Percentiles rank a stretch among this genome's conserved stretches.
Conservation (phyloP, 37 sponge, comb jelly and placozoan species). For the Crambe crambe region DNA sequence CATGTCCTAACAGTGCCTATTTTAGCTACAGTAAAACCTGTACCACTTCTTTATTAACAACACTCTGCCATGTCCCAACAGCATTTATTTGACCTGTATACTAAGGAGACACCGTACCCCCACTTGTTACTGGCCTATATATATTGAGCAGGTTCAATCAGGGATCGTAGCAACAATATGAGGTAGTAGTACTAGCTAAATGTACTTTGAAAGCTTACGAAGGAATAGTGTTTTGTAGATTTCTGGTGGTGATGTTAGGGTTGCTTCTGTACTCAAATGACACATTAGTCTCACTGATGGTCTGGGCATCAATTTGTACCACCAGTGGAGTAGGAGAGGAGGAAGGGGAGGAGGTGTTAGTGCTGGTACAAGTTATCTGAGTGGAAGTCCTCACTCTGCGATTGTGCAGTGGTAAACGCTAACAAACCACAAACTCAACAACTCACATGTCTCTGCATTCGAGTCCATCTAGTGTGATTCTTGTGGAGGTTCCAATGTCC, state of each 20-base stretch:
- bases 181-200: too few relatives aligned
- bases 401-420: background rate
- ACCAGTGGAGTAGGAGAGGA: slow-evolving; percentile 2
- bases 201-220: too few relatives aligned
- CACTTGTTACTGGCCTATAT: too few relatives aligned
- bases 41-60: too few relatives aligned
- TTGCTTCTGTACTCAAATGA: slow-evolving; percentile 33
- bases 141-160: too few relatives aligned
- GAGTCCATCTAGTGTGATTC: slow-evolving; percentile 12
- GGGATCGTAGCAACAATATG: too few relatives aligned
- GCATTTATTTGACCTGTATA: too few relatives aligned
- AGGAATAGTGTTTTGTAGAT: too few relatives aligned
- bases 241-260: slow-evolving; percentile 30
- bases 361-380: slow-evolving; percentile 8
- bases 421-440: background rate
- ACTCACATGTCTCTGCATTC: slow-evolving; percentile 14
- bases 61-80: too few relatives aligned
- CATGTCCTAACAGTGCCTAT: too few relatives aligned
- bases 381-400: background rate
- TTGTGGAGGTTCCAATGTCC: slow-evolving; percentile 57
- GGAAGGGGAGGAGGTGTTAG: background rate
- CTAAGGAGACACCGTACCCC: too few relatives aligned
- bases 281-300: slow-evolving; percentile 1
- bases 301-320: slow-evolving; percentile 26
- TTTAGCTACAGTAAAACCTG: too few relatives aligned